phyloP scores from a whole-genome alignment of 1,140 invertebrate genomes.

The Prorops nasuta region DNA sequence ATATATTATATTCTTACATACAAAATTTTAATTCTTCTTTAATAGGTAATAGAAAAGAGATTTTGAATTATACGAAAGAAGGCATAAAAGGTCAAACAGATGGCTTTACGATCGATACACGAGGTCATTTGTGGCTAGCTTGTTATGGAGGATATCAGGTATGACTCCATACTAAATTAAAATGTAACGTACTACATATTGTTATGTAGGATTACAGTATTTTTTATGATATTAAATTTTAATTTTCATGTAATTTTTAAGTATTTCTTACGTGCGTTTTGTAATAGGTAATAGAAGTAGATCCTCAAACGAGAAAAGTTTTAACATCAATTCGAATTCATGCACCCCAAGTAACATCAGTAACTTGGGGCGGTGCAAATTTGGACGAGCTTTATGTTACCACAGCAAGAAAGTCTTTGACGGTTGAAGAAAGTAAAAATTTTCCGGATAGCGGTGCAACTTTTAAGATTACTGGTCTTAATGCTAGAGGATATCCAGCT shows the following conservation, averaged over 20 bases:
- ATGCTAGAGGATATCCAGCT: slow-evolving; percentile 55
- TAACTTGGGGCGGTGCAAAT: slow-evolving; percentile 62
- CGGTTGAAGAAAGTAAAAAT: slow-evolving; percentile 53
- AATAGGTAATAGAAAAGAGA: slow-evolving; percentile 48
- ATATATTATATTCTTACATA: slow-evolving; percentile 5
- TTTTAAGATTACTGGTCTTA: slow-evolving; percentile 67
- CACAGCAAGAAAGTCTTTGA: slow-evolving; percentile 51
- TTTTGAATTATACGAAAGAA: slow-evolving; percentile 50
- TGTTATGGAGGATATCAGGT: slow-evolving; percentile 59
- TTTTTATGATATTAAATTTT: slow-evolving; percentile 2
- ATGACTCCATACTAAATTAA: background rate
- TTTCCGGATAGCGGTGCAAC: slow-evolving; percentile 67
- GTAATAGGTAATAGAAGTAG: slow-evolving; percentile 57
- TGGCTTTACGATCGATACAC: slow-evolving; percentile 66
- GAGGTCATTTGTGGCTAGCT: slow-evolving; percentile 65
- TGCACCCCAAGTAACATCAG: slow-evolving; percentile 62
- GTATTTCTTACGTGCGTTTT: slow-evolving; percentile 43
- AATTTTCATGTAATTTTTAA: slow-evolving; percentile 27
- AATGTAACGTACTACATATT: background rate
- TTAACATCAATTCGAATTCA: slow-evolving; percentile 65
- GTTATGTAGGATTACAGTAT: no score
- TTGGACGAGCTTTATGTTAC: slow-evolving; percentile 59
- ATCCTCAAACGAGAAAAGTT: slow-evolving; percentile 57
- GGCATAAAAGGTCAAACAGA: slow-evolving; percentile 58
- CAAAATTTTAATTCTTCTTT: slow-evolving; percentile 33